Evolutionary conservation across 2,888 invertebrate genomes (phyloP).

Genomic region (Congeria kusceri): DNA sequence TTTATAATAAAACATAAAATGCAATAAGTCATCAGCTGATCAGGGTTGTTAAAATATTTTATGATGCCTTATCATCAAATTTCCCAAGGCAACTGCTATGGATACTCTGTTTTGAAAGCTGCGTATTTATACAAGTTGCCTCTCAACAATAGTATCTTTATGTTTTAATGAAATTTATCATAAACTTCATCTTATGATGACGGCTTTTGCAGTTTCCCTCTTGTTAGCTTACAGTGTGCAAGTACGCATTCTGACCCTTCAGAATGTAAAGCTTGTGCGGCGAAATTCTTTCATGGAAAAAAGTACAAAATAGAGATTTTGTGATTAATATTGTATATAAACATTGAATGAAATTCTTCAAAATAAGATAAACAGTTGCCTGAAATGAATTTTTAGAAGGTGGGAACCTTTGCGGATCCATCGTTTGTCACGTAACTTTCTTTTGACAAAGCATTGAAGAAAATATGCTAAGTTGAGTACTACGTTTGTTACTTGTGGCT

Average conservation of each 20-base stretch:
- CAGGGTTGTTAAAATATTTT: slow-evolving; percentile 40
- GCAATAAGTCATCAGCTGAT: slow-evolving; percentile 21
- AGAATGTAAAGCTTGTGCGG: background rate
- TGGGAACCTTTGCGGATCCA: background rate
- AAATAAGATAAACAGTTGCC: slow-evolving; percentile 6
- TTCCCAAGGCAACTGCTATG: slow-evolving; percentile 26
- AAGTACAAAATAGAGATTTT: background rate
- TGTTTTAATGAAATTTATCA: slow-evolving; percentile 24
- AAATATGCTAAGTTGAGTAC: background rate
- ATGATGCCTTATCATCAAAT: slow-evolving; percentile 24
- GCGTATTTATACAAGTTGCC: slow-evolving; percentile 37
- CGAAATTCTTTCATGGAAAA: background rate
- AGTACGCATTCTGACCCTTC: background rate
- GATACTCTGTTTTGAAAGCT: slow-evolving; percentile 14
- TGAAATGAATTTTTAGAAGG: slow-evolving; percentile 2
- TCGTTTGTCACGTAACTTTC: slow-evolving; percentile 1
- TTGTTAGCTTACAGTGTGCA: background rate
- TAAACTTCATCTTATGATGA: slow-evolving; percentile 7
- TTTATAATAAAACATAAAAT: background rate
- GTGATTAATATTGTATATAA: slow-evolving; percentile 5
- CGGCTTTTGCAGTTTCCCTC: background rate
- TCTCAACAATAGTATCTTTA: slow-evolving; percentile 41
- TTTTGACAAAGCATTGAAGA: background rate
- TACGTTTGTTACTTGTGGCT: no score
- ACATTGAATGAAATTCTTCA: slow-evolving; percentile 1